Percentiles rank a stretch among this genome's conserved stretches.
These are phyloP conservation scores for Lithophane socia DNA, from an alignment of 2,888 invertebrate species.

Conservation along the genomic window DNA sequence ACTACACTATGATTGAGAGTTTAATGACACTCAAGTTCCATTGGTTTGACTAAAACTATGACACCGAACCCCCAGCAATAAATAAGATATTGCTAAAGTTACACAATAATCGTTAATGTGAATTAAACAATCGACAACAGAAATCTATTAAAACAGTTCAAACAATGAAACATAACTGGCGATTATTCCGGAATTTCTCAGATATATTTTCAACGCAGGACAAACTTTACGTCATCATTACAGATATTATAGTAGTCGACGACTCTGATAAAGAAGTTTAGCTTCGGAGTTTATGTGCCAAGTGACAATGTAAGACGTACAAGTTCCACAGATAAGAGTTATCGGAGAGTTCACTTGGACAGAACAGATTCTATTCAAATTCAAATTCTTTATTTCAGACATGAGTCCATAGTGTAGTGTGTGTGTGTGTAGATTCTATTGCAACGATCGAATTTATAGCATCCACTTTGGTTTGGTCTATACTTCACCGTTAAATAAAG, in stretches of 20 bases:
- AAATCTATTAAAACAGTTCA: conserved; percentile 22
- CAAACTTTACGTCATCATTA: conserved; percentile 24
- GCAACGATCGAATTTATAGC: conserved; percentile 56
- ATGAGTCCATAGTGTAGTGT: too few species aligned
- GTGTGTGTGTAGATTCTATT: conserved; percentile 29
- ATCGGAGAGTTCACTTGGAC: conserved; percentile 38
- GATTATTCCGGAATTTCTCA: not conserved
- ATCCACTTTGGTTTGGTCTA: conserved; percentile 6
- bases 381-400: too few species aligned
- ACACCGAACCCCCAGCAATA: not conserved
- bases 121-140: conserved; percentile 1
- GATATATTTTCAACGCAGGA: conserved; percentile 18
- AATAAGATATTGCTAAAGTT: not conserved
- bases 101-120: not conserved
- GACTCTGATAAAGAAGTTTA: conserved; percentile 52
- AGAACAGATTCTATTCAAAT: conserved; percentile 35
- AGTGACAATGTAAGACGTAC: conserved; percentile 58
- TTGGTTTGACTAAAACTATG: not conserved
- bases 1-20: not conserved
- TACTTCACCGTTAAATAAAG: not conserved
- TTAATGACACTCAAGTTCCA: not conserved
- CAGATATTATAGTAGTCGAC: conserved; percentile 47
- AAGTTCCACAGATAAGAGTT: conserved; percentile 58
- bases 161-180: conserved; percentile 10
- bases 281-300: conserved; percentile 52